Evolutionary conservation across 2,113 vertebrate genomes (phyloP).

Genomic region (Pluvianellus socialis): DNA sequence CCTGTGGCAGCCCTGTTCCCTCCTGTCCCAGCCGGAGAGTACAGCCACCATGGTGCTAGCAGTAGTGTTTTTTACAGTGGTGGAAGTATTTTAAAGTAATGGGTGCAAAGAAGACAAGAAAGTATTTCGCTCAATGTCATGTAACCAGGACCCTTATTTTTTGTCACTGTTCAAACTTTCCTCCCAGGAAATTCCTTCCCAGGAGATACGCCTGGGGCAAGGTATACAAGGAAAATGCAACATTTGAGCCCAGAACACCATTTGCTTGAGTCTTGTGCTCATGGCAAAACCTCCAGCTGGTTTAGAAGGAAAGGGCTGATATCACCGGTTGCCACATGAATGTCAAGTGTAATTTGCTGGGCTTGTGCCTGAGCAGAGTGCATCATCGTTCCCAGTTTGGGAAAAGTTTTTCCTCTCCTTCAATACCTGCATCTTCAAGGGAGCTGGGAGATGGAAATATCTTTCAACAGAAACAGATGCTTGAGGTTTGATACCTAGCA

Average conservation of each 20-base stretch:
- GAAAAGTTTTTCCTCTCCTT: not conserved
- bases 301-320: not conserved
- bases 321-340: not conserved
- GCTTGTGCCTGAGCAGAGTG: not conserved
- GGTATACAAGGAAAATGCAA: not conserved
- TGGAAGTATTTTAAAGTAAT: not conserved
- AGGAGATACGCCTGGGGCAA: not conserved
- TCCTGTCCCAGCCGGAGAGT: not conserved
- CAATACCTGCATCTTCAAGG: not conserved
- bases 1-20: not conserved
- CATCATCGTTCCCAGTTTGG: not conserved
- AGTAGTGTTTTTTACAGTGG: not conserved
- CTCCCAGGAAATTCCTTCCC: not conserved
- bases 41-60: not conserved
- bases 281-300: rapidly evolving
- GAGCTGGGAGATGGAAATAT: not conserved
- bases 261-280: not conserved
- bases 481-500: not conserved
- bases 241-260: not conserved
- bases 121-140: not conserved
- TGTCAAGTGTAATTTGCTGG: not conserved
- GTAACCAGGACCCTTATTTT: not conserved
- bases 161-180: not conserved
- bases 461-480: not conserved
- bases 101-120: not conserved